A percentile compares a stretch with the other conserved stretches of the same genome.
These are phyloP conservation scores for Parnassius orleans DNA, from an alignment of 2,888 invertebrate species.

Conservation along the genomic window DNA sequence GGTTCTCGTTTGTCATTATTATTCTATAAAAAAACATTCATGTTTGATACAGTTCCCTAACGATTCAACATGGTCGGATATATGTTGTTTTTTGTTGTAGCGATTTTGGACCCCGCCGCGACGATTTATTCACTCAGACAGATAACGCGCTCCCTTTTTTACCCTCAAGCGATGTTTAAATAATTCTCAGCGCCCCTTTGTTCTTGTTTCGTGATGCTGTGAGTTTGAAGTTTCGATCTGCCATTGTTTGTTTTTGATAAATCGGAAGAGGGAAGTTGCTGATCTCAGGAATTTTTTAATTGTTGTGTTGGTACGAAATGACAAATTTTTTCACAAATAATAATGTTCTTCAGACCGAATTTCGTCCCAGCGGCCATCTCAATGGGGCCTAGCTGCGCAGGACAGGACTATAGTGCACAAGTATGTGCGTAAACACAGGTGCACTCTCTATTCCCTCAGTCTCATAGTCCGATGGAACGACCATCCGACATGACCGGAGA, in stretches of 20 bases:
- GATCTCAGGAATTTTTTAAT: slow-evolving; percentile 3
- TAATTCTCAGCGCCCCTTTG: slow-evolving; percentile 51
- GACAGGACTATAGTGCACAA: too few relatives aligned
- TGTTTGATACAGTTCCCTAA: background rate
- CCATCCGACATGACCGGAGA: too few relatives aligned
- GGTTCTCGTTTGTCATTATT: too few relatives aligned
- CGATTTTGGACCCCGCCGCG: slow-evolving; percentile 34
- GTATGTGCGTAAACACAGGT: too few relatives aligned
- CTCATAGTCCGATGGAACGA: too few relatives aligned
- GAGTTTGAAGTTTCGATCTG: slow-evolving; percentile 36
- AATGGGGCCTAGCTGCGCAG: too few relatives aligned
- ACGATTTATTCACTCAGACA: slow-evolving; percentile 63
- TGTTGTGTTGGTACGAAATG: background rate
- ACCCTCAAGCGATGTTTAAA: slow-evolving; percentile 57
- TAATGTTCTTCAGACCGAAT: too few relatives aligned
- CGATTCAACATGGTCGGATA: slow-evolving; percentile 9
- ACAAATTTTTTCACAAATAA: too few relatives aligned
- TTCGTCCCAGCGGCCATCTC: too few relatives aligned
- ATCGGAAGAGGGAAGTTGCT: slow-evolving; percentile 13
- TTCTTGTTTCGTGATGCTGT: slow-evolving; percentile 31
- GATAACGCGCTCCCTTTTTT: slow-evolving; percentile 50
- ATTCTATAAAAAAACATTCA: background rate
- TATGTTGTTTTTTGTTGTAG: slow-evolving; percentile 35
- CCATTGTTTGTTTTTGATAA: slow-evolving; percentile 28
- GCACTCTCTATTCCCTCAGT: too few relatives aligned